A percentile compares a stretch with the other conserved stretches of the same genome.
These are phyloP conservation scores for Globodera ellingtonae DNA, from an alignment of 1,140 invertebrate genomes.

Conservation along the genomic window DNA sequence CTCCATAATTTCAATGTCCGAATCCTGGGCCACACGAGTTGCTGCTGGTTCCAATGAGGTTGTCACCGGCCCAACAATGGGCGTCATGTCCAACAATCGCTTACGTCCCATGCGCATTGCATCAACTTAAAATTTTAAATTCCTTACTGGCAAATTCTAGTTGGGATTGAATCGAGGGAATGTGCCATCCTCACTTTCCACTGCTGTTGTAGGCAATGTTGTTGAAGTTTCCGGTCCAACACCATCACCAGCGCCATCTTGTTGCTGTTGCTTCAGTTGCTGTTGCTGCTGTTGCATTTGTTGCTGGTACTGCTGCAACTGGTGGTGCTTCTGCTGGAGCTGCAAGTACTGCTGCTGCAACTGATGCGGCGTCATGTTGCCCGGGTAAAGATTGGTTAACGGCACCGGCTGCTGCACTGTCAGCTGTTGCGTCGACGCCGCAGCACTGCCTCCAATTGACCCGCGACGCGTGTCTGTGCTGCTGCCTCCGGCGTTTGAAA, in stretches of 20 bases:
- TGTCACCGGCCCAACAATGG: background rate
- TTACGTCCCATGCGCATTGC: background rate
- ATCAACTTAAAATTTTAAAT: background rate
- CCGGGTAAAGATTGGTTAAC: conserved; percentile 14
- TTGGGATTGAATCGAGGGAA: background rate
- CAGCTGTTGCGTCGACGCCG: conserved; percentile 1
- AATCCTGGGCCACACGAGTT: background rate
- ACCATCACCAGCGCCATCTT: background rate
- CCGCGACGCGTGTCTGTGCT: background rate
- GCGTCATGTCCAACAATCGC: background rate
- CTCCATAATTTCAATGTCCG: conserved; percentile 13
- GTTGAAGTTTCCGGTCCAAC: too few relatives aligned
- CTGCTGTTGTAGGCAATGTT: background rate
- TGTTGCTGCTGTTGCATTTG: conserved; percentile 16
- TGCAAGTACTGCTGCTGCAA: conserved; percentile 29
- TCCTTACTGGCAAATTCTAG: too few relatives aligned
- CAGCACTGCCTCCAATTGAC: conserved; percentile 12
- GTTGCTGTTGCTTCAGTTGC: background rate
- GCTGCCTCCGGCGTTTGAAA: conserved; percentile 13
- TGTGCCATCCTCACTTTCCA: background rate
- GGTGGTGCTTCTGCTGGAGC: conserved; percentile 25
- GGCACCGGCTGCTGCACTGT: conserved; percentile 17
- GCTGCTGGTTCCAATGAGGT: background rate
- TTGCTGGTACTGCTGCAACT: conserved; percentile 25
- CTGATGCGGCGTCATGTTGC: conserved; percentile 29